Base-by-base conservation (phyloP, 1,140 invertebrate genomes). In the Adoxophyes honmai region DNA sequence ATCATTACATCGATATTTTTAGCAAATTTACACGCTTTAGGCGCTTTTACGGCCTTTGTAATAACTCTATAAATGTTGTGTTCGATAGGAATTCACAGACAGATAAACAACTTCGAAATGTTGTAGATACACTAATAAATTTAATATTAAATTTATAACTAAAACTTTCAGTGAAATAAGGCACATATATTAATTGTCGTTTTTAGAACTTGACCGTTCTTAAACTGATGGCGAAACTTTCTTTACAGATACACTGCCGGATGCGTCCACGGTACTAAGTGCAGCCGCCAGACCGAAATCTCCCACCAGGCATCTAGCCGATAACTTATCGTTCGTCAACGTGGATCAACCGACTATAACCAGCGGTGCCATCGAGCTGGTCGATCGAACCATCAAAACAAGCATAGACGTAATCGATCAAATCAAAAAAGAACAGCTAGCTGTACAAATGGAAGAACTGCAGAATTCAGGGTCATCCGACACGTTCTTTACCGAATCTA, bases 311-410 rank as follows among this genome's bases (percentile, higher is more conserved):
- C 89, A 90, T 70, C 52, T 88, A 57, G 78, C 77, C 6, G 89
- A 89, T 60, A 88, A 90, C 64, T 58, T 89, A 44, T 73, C 86
- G 10, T 89, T 90, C 54, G 77, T 90, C 3, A 89, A 89, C 60
- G 86, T 90, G 34, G 85, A 88, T 54, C 80, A 88, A 58, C 83
- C 88, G 6, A 89, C 87, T 4, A 81, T 90, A 13, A 87, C 84
- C 10, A 86, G 68, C 64, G 82, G 81, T 37, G 84, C 86, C 35
- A 81, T 75, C 44, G 86, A 86, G 68, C 72, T 89, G 48, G 86
- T 89, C 28, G 84, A 89, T 62, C 59, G 84, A 38, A 89, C 86
- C 13, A 89, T 89, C 8, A 81, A 87, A 71, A 89, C 85, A 57
- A 86, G 86, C 52, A 86, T 89, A 28, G 84, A 86, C 55, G 86